Conservation (phyloP, 2,888 invertebrate genomes). For the Hofmannophila pseudospretella region DNA sequence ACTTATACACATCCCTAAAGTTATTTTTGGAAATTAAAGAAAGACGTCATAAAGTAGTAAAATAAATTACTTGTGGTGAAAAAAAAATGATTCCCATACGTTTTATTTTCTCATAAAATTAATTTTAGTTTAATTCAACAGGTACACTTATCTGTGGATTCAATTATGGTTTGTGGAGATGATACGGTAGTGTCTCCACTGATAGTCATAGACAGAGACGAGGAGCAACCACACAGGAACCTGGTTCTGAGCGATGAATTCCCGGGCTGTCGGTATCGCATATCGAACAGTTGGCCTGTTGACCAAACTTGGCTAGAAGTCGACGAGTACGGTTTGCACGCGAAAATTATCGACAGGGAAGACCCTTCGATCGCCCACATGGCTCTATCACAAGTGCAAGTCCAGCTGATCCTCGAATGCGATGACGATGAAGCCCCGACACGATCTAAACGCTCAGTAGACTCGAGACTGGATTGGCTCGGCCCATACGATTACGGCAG, state of each 20-base stretch:
- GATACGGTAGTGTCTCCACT: slow-evolving; percentile 46
- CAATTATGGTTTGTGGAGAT: slow-evolving; percentile 32
- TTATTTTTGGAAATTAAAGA: too few relatives aligned
- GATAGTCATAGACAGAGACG: slow-evolving; percentile 54
- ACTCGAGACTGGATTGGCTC: slow-evolving; percentile 27
- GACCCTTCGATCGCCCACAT: slow-evolving; percentile 62
- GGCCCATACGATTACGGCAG: slow-evolving; percentile 53
- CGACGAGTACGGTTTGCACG: slow-evolving; percentile 51
- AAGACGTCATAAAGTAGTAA: too few relatives aligned
- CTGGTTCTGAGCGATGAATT: slow-evolving; percentile 41
- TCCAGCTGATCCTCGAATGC: slow-evolving; percentile 56
- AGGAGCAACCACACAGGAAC: slow-evolving; percentile 50
- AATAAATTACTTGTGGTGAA: too few relatives aligned
- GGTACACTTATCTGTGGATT: slow-evolving; percentile 50
- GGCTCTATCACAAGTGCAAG: slow-evolving; percentile 67
- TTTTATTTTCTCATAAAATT: too few relatives aligned
- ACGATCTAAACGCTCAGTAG: slow-evolving; percentile 43
- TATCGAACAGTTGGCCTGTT: slow-evolving; percentile 56
- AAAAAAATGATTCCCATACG: too few relatives aligned
- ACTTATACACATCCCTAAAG: too few relatives aligned
- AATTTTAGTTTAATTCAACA: too few relatives aligned
- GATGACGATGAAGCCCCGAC: slow-evolving; percentile 25
- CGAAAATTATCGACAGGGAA: slow-evolving; percentile 61
- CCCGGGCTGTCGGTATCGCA: slow-evolving; percentile 44
- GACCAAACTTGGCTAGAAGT: slow-evolving; percentile 61